Evolutionary conservation across 2,797 vertebrate genomes (phyloP).

Genomic region (Fundulus diaphanus): DNA sequence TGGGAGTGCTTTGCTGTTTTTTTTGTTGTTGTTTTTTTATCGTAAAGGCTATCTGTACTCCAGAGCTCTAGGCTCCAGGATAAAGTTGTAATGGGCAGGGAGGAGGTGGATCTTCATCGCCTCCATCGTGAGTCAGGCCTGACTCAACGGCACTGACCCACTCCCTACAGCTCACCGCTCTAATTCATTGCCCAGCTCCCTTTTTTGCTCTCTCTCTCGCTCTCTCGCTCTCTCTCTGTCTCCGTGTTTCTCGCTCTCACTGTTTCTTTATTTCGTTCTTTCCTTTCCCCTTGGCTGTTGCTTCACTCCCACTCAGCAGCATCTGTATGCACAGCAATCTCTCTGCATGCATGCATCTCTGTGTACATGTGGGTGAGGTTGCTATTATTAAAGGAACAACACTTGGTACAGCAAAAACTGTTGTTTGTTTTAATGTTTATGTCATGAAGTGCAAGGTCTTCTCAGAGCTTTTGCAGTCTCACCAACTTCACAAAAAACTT

Average conservation of each 20-base stretch:
- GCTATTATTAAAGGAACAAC: slow-evolving; percentile 56
- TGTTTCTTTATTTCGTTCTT: slow-evolving; percentile 48
- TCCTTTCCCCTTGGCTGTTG: slow-evolving; percentile 55
- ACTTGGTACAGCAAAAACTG: slow-evolving; percentile 31
- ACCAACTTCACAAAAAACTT: slow-evolving; percentile 25
- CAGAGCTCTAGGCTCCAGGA: slow-evolving; percentile 57
- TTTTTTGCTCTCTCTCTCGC: slow-evolving; percentile 25
- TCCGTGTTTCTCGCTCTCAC: slow-evolving; percentile 10
- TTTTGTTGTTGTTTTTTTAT: no score
- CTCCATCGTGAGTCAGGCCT: slow-evolving; percentile 76
- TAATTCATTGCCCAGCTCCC: slow-evolving; percentile 46
- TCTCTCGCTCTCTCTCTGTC: slow-evolving; percentile 7
- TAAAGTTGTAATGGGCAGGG: slow-evolving; percentile 68
- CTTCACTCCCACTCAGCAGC: slow-evolving; percentile 70
- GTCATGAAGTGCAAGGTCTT: slow-evolving; percentile 32
- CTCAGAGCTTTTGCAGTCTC: slow-evolving; percentile 12
- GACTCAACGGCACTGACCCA: slow-evolving; percentile 77
- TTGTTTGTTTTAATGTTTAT: neutral
- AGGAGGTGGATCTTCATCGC: slow-evolving; percentile 77
- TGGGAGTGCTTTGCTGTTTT: slow-evolving; percentile 53
- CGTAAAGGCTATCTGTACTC: slow-evolving; percentile 56
- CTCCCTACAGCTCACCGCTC: slow-evolving; percentile 73
- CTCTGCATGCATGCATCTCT: slow-evolving; percentile 46
- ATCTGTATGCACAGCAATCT: slow-evolving; percentile 71
- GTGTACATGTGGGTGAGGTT: slow-evolving; percentile 57